These are phyloP conservation scores for Callocephalon fimbriatum DNA, from an alignment of 2,113 vertebrate species.

Conservation along the genomic window DNA sequence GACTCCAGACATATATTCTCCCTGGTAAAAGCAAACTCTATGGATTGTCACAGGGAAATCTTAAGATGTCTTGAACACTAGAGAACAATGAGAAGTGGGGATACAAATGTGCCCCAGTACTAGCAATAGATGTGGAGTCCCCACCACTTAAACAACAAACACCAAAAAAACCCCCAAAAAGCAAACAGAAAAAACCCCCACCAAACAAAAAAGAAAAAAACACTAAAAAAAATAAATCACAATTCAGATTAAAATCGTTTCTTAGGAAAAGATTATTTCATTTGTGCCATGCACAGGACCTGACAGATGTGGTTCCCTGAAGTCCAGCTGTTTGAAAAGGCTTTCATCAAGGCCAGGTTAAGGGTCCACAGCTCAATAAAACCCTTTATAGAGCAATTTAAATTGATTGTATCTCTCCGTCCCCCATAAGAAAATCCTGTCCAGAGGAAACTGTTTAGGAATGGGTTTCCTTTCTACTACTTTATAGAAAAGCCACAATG, in stretches of 20 bases:
- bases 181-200: fast-evolving
- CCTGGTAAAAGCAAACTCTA: not conserved
- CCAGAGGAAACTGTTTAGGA: constrained; percentile 48
- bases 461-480: constrained; percentile 41
- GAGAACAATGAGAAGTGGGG: not conserved
- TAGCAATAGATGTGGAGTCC: not conserved
- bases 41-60: not conserved
- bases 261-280: not conserved
- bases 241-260: not conserved
- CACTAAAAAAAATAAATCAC: not conserved
- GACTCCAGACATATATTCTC: not conserved
- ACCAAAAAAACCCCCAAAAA: not conserved
- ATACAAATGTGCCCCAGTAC: not conserved
- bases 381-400: constrained; percentile 53
- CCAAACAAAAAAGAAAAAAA: not conserved
- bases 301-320: not conserved
- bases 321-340: constrained; percentile 5
- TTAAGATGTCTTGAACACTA: not conserved
- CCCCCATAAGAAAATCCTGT: constrained; percentile 42
- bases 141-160: not conserved
- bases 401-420: not conserved
- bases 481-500: constrained; percentile 47
- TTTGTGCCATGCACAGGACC: not conserved
- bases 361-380: constrained; percentile 50
- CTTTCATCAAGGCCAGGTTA: constrained; percentile 48